Base-by-base conservation (phyloP, 2,113 vertebrate species). In the Chroicocephalus ridibundus region DNA sequence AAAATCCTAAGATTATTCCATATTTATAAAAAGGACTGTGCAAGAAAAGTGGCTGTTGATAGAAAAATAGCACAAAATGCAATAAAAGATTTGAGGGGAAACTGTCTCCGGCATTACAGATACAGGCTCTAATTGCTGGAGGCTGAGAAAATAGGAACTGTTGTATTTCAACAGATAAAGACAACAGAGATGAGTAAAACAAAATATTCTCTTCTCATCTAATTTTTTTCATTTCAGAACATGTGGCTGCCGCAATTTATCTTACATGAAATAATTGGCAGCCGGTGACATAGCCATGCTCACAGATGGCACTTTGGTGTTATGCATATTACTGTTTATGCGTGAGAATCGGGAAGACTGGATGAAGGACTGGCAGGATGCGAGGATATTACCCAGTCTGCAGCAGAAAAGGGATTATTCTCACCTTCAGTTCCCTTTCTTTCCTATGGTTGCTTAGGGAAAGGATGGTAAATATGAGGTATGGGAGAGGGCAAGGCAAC, bases 101-200 rank as follows among this genome's bases (percentile, higher is more conserved):
- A 60, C 27, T 4, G 3, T 65, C 54, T 85, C 70, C 6, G 2
- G 36, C 32, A 38, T 82, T 79, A 80, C 49, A 91, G 69, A 79
- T 49, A 66, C 31, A 0, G 2, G 14, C 27, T 95, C 6, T 80
- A 91, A 87, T 89, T 85, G 54, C 66, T 82, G 54, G 40, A 85
- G 78, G 49, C 66, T 94, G 54, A 85, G 61, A 79, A 87, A 91
- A 89, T 11, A 84, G 13, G 32, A 94, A 54, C 40, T 52, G 25
- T 42, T 86, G 61, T 69, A 82, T 91, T 93, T 95, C 52, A 82
- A 79, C 47, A 87, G 69, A 84, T 65, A 92, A 94, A 91, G 69
- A 89, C 24, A 86, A 60, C 27, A 82, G 27, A 72, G 69, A 91
- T 57, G 44, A 82, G 22, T 51, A 74, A 89, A 94, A 11, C 49